Conservation (phyloP, 2,888 invertebrate species). For the Pandemis heparana region DNA sequence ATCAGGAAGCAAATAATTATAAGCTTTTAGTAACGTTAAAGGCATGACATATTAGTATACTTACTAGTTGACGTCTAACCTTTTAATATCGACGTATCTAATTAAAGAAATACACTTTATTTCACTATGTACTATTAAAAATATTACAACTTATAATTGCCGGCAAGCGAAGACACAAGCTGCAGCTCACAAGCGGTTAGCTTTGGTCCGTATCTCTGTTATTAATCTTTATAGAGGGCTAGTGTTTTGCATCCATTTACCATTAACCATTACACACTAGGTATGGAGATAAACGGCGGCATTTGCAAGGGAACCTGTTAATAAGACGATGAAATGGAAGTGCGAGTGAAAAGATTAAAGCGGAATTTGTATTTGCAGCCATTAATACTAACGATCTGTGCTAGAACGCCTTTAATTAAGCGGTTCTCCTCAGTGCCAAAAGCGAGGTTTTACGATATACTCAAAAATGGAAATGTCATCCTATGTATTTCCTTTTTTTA, state of each 20-base stretch:
- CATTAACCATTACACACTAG: background rate
- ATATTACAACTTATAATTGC: background rate
- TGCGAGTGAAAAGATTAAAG: background rate
- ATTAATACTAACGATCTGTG: no score
- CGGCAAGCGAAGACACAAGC: background rate
- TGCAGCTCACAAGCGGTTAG: background rate
- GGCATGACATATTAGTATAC: no score
- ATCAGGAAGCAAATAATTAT: no score
- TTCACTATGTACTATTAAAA: background rate
- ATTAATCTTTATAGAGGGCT: constrained; percentile 35
- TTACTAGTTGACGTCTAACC: no score
- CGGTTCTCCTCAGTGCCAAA: no score
- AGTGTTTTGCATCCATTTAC: constrained; percentile 38
- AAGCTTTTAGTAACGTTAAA: no score
- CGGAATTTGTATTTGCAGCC: background rate
- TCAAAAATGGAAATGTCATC: no score
- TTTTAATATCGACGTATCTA: no score
- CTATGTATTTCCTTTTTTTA: no score
- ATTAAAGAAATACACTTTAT: background rate
- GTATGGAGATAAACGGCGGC: constrained; percentile 11
- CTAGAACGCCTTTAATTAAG: no score
- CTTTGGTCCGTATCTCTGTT: constrained; percentile 23
- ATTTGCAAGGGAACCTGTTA: constrained; percentile 27
- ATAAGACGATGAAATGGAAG: background rate
- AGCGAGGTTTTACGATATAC: no score